phyloP scores from a whole-genome alignment of 2,888 invertebrate genomes.

The Cotesia congregata region DNA sequence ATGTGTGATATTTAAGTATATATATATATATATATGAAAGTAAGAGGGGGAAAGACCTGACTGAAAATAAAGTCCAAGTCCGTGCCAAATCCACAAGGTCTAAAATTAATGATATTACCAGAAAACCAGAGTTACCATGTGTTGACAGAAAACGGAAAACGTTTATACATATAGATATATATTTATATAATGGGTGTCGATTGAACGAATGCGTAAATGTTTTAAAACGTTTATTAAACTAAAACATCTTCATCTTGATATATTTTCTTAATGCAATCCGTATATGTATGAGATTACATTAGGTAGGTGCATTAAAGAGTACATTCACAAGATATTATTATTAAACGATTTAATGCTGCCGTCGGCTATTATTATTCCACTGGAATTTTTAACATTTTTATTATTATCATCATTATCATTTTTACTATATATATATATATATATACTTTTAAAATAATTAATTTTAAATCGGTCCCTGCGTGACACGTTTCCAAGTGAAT shows the following conservation, averaged over 20 bases:
- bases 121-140: conserved; percentile 17
- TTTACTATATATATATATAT: no score
- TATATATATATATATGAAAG: conserved; percentile 12
- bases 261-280: background rate
- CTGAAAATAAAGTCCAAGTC: conserved; percentile 57
- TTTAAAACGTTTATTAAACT: background rate
- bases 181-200: conserved; percentile 20
- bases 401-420: background rate
- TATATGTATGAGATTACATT: background rate
- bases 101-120: conserved; percentile 54
- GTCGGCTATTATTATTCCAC: background rate
- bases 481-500: no score
- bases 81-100: conserved; percentile 58
- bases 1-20: conserved; percentile 11
- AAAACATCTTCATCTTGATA: conserved; percentile 2
- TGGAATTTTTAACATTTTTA: no score
- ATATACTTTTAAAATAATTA: background rate
- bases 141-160: conserved; percentile 12
- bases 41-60: conserved; percentile 13
- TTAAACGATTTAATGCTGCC: background rate
- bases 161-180: background rate
- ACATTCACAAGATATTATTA: background rate
- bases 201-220: conserved; percentile 21
- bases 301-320: background rate
- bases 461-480: background rate